Evolutionary conservation across 2,888 invertebrate species (phyloP), one percentile per base, ranked within the genome.

Genomic region (Hirtodrosophila cameraria): DNA sequence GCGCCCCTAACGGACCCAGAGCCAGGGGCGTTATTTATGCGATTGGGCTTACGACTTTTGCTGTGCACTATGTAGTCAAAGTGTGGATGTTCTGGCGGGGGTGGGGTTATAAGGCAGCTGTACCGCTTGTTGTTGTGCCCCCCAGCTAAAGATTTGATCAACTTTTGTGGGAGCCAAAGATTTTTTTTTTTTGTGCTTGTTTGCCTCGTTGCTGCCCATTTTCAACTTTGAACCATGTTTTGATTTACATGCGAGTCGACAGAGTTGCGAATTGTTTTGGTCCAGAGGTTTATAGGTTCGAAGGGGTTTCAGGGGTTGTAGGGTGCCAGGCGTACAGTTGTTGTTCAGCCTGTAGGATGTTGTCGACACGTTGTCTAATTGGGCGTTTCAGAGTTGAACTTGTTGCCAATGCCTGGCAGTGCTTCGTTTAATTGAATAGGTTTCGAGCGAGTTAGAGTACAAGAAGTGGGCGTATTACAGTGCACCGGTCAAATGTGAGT

Each of bases 351-450:
- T 45, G 59, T 43, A 48, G 48, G 43, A 62, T 62, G 55, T 76
- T 81, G 79, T 77, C 80, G 75, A 79, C 80, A 79, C 69, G 74
- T 59, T 53, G 71, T 64, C 79, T 80, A 80, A 80, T 80, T 80
- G 82, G 75, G 49, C 76, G 68, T 68, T 74, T 43, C 71, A 48
- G 46, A 38, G 63, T 18, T 49, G 15, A 68, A 68, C 46, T 75
- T 69, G 66, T 69, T 63, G 69, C 39, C 60, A 36, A 27, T 38
- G 66, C 39, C 39, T 33, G 31, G 13, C 28, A n/a, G 25, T 30
- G 8, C 16, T 36, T 33, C 62, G 27, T 38, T 49, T 70, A 70
- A 70, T 71, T 53, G 60, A 68, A 60, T 60, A 58, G 63, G 25
- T 31, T 57, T 52, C 20, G 35, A 27, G 38, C 35, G 18, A 39